A percentile compares a stretch with the other conserved stretches of the same genome.
phyloP scores from a whole-genome alignment of 2,888 invertebrate genomes.

The Homarus gammarus region DNA sequence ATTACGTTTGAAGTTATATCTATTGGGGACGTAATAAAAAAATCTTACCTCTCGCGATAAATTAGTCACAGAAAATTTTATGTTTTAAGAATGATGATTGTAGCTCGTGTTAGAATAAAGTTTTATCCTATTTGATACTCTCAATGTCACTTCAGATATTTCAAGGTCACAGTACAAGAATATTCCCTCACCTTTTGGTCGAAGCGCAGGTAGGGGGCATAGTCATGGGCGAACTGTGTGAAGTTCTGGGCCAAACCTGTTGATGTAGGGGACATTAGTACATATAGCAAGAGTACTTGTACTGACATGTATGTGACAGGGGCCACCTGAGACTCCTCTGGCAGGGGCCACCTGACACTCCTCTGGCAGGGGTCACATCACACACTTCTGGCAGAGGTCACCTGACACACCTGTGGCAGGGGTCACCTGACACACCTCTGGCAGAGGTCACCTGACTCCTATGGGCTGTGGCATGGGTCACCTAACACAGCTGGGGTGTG shows the following conservation, averaged over 20 bases:
- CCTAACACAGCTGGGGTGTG: no score
- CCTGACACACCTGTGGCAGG: not conserved
- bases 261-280: not conserved
- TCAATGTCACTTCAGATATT: not conserved
- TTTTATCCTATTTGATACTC: no score
- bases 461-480: no score
- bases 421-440: not conserved
- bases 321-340: no score
- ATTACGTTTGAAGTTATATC: no score
- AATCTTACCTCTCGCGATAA: no score
- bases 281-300: not conserved
- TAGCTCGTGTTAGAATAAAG: no score
- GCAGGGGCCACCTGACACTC: no score
- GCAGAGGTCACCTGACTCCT: no score
- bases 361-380: not conserved
- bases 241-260: constrained; percentile 18
- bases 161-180: not conserved
- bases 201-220: constrained; percentile 47
- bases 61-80: no score
- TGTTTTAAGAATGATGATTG: no score
- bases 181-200: constrained; percentile 15
- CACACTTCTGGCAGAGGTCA: not conserved
- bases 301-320: not conserved
- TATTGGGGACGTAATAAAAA: no score
- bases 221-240: constrained; percentile 9